These are phyloP conservation scores for Steinernema scapterisci DNA, from an alignment of 2,888 invertebrate genomes.

Conservation along the genomic window DNA sequence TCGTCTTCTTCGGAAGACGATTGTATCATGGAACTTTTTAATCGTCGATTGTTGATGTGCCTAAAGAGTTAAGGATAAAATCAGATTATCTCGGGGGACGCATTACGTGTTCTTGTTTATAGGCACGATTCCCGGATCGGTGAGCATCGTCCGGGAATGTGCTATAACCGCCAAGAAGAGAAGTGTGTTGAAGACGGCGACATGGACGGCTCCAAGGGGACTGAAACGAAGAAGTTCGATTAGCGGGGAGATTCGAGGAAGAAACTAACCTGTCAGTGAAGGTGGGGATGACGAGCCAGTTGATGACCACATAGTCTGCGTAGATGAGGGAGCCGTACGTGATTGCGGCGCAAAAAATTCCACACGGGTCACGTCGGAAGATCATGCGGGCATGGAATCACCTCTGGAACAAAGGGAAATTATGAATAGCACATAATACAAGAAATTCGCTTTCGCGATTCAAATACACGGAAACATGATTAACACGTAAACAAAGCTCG, in stretches of 20 bases:
- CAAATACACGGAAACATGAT: not conserved
- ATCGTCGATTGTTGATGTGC: constrained; percentile 12
- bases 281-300: constrained; percentile 81
- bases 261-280: constrained; percentile 79
- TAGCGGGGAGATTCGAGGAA: not conserved
- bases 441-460: not conserved
- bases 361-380: constrained; percentile 83
- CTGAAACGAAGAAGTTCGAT: constrained; percentile 29
- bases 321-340: constrained; percentile 82
- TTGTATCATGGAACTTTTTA: constrained; percentile 38
- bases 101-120: constrained; percentile 73
- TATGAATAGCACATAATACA: too few species aligned
- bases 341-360: constrained; percentile 80
- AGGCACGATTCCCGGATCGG: constrained; percentile 87
- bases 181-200: constrained; percentile 79
- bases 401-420: constrained; percentile 13
- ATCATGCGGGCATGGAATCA: constrained; percentile 69
- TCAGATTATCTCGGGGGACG: not conserved
- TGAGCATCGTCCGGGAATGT: constrained; percentile 82
- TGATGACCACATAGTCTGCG: constrained; percentile 84
- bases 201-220: constrained; percentile 71
- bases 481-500: too few species aligned
- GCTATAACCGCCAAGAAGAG: constrained; percentile 79
- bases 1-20: constrained; percentile 37
- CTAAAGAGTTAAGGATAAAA: constrained; percentile 72